Evolutionary conservation across 2,113 vertebrate species (phyloP).

Genomic region (Gymnobelideus leadbeateri): DNA sequence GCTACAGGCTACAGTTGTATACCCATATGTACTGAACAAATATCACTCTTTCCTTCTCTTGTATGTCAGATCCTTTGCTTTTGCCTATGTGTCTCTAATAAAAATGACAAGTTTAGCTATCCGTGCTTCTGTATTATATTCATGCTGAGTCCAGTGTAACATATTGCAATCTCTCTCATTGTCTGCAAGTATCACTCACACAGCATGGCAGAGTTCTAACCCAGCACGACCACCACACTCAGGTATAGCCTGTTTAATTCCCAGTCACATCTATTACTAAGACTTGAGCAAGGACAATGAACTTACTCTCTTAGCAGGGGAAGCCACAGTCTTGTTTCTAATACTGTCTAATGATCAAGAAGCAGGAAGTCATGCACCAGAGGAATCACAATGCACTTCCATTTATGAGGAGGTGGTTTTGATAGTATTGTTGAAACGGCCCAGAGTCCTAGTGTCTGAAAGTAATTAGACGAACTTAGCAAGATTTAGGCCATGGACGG

Average conservation of each 20-base stretch:
- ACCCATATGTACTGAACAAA: not conserved
- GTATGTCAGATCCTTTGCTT: not conserved
- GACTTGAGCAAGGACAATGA: not conserved
- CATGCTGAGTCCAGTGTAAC: not conserved
- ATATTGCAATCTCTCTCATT: not conserved
- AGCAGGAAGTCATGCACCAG: not conserved
- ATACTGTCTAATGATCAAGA: not conserved
- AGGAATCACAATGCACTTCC: not conserved
- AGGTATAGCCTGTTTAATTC: not conserved
- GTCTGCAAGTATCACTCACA: not conserved
- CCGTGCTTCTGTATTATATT: conserved; percentile 15
- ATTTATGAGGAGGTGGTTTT: not conserved
- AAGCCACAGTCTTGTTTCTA: conserved; percentile 14
- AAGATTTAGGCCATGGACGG: not conserved
- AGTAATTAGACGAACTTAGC: not conserved
- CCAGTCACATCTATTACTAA: not conserved
- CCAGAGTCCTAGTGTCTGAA: not conserved
- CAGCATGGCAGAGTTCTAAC: not conserved
- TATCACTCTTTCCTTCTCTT: not conserved
- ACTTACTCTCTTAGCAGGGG: conserved; percentile 1
- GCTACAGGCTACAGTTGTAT: not conserved
- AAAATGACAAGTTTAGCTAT: not conserved
- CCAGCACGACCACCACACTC: not conserved
- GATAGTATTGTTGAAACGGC: not conserved
- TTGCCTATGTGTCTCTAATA: not conserved